Percentiles rank a stretch among this genome's conserved stretches.
These are phyloP conservation scores for Branchinecta lynchi DNA, from an alignment of 1,140 invertebrate genomes.

Conservation along the genomic window DNA sequence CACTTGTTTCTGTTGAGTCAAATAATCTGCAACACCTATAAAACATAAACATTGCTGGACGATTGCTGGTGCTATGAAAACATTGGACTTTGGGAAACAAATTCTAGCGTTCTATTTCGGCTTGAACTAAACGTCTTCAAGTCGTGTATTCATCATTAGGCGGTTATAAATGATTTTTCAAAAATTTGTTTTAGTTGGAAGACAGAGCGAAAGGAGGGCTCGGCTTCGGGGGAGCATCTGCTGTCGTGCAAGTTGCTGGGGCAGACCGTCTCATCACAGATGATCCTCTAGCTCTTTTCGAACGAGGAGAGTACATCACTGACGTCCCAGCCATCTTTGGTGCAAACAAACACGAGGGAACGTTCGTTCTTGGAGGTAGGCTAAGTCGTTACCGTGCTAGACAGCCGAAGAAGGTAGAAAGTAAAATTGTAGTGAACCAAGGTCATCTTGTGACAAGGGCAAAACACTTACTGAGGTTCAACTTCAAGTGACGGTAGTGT, in stretches of 20 bases:
- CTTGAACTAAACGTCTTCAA: not conserved
- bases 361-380: slow-evolving; percentile 17
- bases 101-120: no score
- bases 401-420: no score
- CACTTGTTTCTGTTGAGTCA: not conserved
- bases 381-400: no score
- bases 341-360: slow-evolving; percentile 21
- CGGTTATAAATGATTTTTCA: not conserved
- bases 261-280: slow-evolving; percentile 11
- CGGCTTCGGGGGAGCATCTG: slow-evolving; percentile 17
- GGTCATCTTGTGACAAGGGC: no score
- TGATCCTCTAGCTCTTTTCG: slow-evolving; percentile 13
- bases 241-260: slow-evolving; percentile 19
- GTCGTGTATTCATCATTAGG: no score
- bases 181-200: slow-evolving; percentile 15
- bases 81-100: no score
- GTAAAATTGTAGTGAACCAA: no score
- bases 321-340: slow-evolving; percentile 18
- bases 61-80: no score
- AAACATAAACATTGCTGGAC: no score
- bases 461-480: no score
- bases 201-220: slow-evolving; percentile 16
- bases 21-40: no score
- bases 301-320: slow-evolving; percentile 18
- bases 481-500: no score